Evolutionary conservation across 2,113 vertebrate genomes (phyloP).

Genomic region (Ondatra zibethicus): DNA sequence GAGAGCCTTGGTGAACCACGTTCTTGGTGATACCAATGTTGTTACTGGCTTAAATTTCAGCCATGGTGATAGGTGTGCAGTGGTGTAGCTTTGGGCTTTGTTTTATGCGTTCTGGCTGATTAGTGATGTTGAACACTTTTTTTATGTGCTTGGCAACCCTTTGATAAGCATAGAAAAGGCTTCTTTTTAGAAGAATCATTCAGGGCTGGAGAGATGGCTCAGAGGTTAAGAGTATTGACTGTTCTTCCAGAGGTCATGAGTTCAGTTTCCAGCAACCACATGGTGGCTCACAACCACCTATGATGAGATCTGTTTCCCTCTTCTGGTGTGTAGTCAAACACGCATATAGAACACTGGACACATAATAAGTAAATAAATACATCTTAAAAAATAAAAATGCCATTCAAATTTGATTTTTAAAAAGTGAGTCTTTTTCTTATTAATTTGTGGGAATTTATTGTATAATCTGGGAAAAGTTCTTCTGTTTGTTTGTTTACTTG

Average conservation of each 20-base stretch:
- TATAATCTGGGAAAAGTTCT: background rate
- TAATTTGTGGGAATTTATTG: slow-evolving; percentile 11
- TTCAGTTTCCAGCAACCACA: no score
- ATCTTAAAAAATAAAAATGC: no score
- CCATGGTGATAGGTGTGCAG: no score
- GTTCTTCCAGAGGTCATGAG: no score
- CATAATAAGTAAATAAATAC: no score
- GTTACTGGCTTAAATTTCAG: background rate
- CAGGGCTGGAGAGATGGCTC: no score
- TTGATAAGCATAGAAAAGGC: background rate
- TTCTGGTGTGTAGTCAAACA: no score
- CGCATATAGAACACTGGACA: no score
- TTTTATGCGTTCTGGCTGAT: slow-evolving; percentile 1
- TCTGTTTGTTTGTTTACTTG: background rate
- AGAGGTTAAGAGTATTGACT: no score
- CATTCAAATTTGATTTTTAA: background rate
- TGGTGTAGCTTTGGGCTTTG: background rate
- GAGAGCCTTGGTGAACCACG: background rate
- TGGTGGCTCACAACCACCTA: no score
- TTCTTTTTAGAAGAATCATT: slow-evolving; percentile 2
- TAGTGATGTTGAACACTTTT: background rate
- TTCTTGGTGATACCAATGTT: background rate
- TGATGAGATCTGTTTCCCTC: no score
- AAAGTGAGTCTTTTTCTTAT: background rate
- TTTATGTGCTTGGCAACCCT: background rate